A percentile compares a stretch with the other conserved stretches of the same genome.
These are phyloP conservation scores for Sarcoramphus papa DNA, from an alignment of 2,797 vertebrate genomes.

Conservation along the genomic window DNA sequence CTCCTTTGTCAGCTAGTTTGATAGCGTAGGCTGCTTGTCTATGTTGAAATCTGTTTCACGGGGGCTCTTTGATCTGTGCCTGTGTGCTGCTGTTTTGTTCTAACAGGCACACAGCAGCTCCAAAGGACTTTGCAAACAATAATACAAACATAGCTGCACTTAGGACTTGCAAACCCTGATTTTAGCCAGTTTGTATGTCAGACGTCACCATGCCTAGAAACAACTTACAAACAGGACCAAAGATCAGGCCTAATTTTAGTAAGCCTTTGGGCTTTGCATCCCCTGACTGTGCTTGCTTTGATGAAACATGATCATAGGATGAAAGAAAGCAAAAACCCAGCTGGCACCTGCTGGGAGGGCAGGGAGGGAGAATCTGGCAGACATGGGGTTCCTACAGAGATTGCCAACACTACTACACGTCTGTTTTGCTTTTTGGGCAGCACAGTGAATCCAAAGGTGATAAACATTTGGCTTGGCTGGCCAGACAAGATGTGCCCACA, in stretches of 20 bases:
- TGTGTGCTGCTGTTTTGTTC: neutral
- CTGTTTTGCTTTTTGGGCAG: constrained; percentile 43
- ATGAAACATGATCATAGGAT: constrained; percentile 6
- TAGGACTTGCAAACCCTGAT: constrained; percentile 42
- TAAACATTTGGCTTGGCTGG: constrained; percentile 20
- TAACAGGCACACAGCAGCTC: neutral
- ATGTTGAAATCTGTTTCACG: neutral
- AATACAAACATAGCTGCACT: constrained; percentile 21
- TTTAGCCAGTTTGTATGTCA: constrained; percentile 1
- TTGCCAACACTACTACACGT: constrained; percentile 46
- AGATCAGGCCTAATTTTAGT: constrained; percentile 62
- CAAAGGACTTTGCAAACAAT: neutral
- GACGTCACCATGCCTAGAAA: neutral
- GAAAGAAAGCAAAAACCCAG: constrained; percentile 51
- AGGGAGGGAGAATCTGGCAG: constrained; percentile 47
- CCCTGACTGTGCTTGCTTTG: constrained; percentile 11
- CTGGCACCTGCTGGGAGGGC: constrained; percentile 45
- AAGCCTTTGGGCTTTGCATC: constrained; percentile 11
- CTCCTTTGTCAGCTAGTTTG: neutral
- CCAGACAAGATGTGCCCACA: neutral
- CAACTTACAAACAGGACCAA: constrained; percentile 11
- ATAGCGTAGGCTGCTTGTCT: neutral
- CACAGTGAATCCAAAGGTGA: constrained; percentile 9
- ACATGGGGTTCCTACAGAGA: constrained; percentile 36
- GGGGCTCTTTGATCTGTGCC: neutral